phyloP scores from a whole-genome alignment of 2,113 vertebrate genomes.

The Zingel zingel region DNA sequence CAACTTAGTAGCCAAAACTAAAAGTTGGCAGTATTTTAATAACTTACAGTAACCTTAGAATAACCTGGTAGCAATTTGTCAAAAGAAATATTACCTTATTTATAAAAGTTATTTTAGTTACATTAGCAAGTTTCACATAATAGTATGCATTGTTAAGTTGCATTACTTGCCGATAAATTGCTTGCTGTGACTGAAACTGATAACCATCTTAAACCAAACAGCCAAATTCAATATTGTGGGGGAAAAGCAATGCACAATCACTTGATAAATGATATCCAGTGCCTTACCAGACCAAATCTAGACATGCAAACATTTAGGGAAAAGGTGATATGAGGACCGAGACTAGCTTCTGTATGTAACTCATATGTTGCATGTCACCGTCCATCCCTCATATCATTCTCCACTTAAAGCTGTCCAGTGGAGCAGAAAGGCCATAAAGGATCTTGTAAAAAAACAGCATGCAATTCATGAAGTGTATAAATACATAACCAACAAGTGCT shows the following conservation, averaged over 20 bases:
- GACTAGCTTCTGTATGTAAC: not conserved
- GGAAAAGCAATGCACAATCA: not conserved
- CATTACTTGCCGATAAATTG: not conserved
- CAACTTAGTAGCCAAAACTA: not conserved
- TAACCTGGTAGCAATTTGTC: not conserved
- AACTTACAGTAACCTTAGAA: not conserved
- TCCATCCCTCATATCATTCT: not conserved
- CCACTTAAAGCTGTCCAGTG: constrained; percentile 46
- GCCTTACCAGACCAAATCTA: not conserved
- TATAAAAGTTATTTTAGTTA: not conserved
- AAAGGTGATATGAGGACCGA: not conserved
- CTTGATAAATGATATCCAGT: not conserved
- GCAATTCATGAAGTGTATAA: not conserved
- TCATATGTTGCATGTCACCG: not conserved
- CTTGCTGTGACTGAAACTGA: not conserved
- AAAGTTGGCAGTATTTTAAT: not conserved
- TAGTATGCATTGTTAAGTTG: not conserved
- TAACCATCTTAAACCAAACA: not conserved
- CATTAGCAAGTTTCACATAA: not conserved
- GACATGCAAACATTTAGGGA: not conserved
- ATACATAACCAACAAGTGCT: not conserved
- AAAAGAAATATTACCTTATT: not conserved
- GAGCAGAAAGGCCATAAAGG: constrained; percentile 51
- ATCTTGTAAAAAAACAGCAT: constrained; percentile 14
- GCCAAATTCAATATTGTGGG: not conserved